Conservation (phyloP, 2,797 vertebrate genomes). For the Spinibarbus caldwelli region DNA sequence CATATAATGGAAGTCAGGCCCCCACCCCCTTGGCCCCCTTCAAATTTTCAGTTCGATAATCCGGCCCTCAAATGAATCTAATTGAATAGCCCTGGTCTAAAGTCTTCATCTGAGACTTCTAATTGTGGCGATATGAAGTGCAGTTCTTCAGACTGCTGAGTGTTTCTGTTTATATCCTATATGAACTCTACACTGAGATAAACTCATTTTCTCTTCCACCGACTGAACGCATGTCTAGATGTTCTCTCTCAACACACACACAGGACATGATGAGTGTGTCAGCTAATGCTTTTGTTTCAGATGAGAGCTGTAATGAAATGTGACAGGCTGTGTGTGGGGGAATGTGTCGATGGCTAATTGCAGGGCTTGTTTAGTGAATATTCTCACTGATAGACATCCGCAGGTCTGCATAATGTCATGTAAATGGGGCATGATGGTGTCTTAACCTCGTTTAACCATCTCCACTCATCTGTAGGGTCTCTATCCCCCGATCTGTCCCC, state of each 20-base stretch:
- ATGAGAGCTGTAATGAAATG: conserved; percentile 61
- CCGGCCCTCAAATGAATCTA: no score
- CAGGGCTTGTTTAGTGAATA: conserved; percentile 63
- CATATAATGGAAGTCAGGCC: neutral
- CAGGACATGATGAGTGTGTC: conserved; percentile 52
- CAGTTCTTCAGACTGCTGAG: neutral
- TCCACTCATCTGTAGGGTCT: conserved; percentile 43
- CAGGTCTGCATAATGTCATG: conserved; percentile 59
- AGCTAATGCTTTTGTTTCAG: conserved; percentile 63
- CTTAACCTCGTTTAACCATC: conserved; percentile 61
- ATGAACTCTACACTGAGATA: neutral
- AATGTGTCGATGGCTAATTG: conserved; percentile 61
- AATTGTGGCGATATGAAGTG: neutral
- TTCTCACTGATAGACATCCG: conserved; percentile 59
- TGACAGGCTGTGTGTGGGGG: conserved; percentile 54
- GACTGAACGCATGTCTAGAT: neutral
- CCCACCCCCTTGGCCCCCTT: no score
- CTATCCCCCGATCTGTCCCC: conserved; percentile 19
- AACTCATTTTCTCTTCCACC: neutral
- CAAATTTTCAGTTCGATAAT: no score
- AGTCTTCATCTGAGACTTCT: neutral
- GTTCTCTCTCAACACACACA: conserved; percentile 24
- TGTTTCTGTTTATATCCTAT: neutral
- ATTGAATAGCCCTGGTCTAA: no score
- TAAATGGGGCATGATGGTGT: conserved; percentile 62